Evolutionary conservation across 1,140 invertebrate genomes (phyloP).

Genomic region (Dufourea novaeangliae): DNA sequence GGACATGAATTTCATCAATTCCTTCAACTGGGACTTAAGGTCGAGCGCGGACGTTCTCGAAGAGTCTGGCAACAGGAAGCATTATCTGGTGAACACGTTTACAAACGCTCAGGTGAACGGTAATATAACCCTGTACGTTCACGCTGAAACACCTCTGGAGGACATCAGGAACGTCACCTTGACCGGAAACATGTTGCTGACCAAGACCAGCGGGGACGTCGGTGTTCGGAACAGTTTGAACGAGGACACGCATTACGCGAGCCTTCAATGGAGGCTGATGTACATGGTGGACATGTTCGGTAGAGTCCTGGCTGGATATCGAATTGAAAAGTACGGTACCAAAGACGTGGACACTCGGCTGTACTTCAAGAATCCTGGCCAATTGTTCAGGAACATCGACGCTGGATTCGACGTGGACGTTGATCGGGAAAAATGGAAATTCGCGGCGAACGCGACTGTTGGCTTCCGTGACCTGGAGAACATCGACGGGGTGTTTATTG

Average conservation of each 20-base stretch:
- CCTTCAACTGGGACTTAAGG: constrained; percentile 74
- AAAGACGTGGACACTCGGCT: constrained; percentile 79
- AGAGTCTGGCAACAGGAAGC: constrained; percentile 8
- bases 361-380: constrained; percentile 82
- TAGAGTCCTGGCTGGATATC: constrained; percentile 52
- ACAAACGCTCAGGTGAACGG: constrained; percentile 74
- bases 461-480: constrained; percentile 79
- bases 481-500: constrained; percentile 81
- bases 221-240: constrained; percentile 68
- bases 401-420: constrained; percentile 82
- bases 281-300: constrained; percentile 72
- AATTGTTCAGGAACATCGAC: constrained; percentile 79
- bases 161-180: constrained; percentile 67
- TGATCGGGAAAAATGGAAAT: constrained; percentile 82
- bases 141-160: constrained; percentile 66
- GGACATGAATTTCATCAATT: constrained; percentile 65
- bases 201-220: constrained; percentile 63
- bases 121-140: constrained; percentile 70
- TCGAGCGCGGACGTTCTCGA: constrained; percentile 9
- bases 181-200: constrained; percentile 68
- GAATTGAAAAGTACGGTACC: constrained; percentile 72
- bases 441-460: constrained; percentile 83
- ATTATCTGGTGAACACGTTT: constrained; percentile 65
- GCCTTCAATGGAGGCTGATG: constrained; percentile 67
- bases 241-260: constrained; percentile 53